These are phyloP conservation scores for Erynnis tages DNA, from an alignment of 2,888 invertebrate genomes.

Conservation along the genomic window DNA sequence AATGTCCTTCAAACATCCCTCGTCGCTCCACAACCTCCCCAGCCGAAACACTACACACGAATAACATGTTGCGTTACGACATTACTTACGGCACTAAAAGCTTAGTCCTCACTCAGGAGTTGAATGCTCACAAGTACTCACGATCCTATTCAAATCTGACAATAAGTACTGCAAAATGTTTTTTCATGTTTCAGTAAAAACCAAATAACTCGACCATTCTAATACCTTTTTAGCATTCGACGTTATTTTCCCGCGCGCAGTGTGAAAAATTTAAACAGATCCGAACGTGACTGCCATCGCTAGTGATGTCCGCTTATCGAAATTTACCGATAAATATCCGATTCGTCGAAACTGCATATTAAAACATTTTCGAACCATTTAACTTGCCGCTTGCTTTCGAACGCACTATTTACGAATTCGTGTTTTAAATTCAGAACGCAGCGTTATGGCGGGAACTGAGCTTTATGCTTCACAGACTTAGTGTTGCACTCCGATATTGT, in stretches of 20 bases:
- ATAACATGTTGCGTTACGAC: too few relatives aligned
- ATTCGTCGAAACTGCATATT: constrained; percentile 65
- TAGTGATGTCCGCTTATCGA: constrained; percentile 55
- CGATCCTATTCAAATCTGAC: too few relatives aligned
- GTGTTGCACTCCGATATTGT: constrained; percentile 28
- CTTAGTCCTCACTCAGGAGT: too few relatives aligned
- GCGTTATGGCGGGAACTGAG: constrained; percentile 56
- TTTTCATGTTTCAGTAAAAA: background rate
- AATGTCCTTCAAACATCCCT: too few relatives aligned
- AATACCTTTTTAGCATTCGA: constrained; percentile 36
- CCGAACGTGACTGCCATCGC: constrained; percentile 58
- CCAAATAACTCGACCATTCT: background rate
- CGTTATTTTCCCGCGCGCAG: constrained; percentile 46
- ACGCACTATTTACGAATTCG: constrained; percentile 57
- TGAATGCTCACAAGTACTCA: too few relatives aligned
- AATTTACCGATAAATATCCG: constrained; percentile 62
- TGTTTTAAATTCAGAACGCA: constrained; percentile 72
- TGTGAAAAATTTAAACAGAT: constrained; percentile 61
- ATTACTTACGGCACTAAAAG: too few relatives aligned
- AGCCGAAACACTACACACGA: too few relatives aligned
- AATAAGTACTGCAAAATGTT: too few relatives aligned
- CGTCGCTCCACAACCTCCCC: too few relatives aligned
- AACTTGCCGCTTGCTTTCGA: constrained; percentile 63
- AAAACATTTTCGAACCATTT: constrained; percentile 61
- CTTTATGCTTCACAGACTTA: constrained; percentile 56